These are phyloP conservation scores for Plecturocebus donacophilus DNA, from an alignment of 2,113 vertebrate genomes.

Conservation along the genomic window DNA sequence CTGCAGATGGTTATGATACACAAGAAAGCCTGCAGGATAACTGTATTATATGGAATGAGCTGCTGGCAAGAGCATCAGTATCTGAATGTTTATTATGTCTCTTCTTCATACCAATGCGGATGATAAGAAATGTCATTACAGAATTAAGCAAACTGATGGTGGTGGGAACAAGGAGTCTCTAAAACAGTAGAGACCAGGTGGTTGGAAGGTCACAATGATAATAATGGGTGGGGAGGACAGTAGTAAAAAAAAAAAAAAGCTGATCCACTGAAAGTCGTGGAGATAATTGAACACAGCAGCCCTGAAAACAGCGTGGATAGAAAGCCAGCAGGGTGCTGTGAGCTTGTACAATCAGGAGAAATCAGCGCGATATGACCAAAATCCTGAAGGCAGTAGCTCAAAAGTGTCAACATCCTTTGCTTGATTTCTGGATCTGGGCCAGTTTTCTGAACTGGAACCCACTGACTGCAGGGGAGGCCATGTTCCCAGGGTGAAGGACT, in stretches of 20 bases:
- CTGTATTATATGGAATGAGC: not conserved
- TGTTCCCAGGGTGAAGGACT: not conserved
- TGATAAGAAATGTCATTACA: not conserved
- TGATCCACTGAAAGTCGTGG: not conserved
- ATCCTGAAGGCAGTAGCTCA: not conserved
- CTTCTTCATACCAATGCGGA: not conserved
- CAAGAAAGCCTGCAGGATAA: rapidly evolving
- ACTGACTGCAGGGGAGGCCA: not conserved
- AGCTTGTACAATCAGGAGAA: not conserved
- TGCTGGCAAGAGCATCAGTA: not conserved
- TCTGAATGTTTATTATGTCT: not conserved
- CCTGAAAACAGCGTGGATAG: no score
- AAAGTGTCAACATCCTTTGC: not conserved
- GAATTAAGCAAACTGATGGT: not conserved
- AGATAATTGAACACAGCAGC: not conserved
- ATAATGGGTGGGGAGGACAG: not conserved
- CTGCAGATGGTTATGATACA: no score
- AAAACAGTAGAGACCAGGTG: no score
- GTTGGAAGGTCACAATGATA: not conserved
- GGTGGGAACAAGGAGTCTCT: no score
- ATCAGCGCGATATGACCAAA: not conserved
- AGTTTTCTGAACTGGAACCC: not conserved
- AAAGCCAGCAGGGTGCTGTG: rapidly evolving
- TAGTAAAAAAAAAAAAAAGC: not conserved
- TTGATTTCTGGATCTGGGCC: not conserved